These are phyloP conservation scores for Brevimyrus niger DNA, from an alignment of 2,113 vertebrate species.

Conservation along the genomic window DNA sequence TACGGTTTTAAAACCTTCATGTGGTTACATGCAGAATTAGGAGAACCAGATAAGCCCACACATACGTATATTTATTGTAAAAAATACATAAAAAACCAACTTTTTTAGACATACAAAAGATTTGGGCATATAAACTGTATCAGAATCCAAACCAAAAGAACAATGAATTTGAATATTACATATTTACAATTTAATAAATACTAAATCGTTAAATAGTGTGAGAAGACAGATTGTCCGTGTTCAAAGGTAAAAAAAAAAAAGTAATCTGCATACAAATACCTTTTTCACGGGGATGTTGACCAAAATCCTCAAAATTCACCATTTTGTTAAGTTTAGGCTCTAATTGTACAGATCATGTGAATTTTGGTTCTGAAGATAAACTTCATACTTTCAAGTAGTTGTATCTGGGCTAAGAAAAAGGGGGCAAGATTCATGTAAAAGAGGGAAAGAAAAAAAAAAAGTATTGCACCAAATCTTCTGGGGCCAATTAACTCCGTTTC, in stretches of 20 bases:
- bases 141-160: constrained; percentile 59
- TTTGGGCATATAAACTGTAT: constrained; percentile 64
- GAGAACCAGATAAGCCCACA: constrained; percentile 43
- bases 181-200: constrained; percentile 74
- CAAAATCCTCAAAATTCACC: constrained; percentile 3
- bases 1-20: background rate
- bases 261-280: background rate
- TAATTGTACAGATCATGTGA: too few species aligned
- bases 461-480: constrained; percentile 11
- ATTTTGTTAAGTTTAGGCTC: too few species aligned
- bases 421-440: background rate
- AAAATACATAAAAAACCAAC: constrained; percentile 75
- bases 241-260: constrained; percentile 23
- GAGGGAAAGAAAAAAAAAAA: background rate
- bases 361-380: background rate
- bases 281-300: background rate
- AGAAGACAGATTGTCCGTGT: constrained; percentile 59
- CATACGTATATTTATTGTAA: constrained; percentile 69
- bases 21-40: background rate
- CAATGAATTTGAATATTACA: constrained; percentile 53
- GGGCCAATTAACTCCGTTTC: background rate
- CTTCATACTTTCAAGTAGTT: constrained; percentile 1
- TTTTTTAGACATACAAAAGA: constrained; percentile 67
- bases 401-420: background rate
- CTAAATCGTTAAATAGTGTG: constrained; percentile 51